Evolutionary conservation across 2,888 invertebrate genomes (phyloP), one percentile per base, ranked within the genome.

Genomic region (Dilophus febrilis): DNA sequence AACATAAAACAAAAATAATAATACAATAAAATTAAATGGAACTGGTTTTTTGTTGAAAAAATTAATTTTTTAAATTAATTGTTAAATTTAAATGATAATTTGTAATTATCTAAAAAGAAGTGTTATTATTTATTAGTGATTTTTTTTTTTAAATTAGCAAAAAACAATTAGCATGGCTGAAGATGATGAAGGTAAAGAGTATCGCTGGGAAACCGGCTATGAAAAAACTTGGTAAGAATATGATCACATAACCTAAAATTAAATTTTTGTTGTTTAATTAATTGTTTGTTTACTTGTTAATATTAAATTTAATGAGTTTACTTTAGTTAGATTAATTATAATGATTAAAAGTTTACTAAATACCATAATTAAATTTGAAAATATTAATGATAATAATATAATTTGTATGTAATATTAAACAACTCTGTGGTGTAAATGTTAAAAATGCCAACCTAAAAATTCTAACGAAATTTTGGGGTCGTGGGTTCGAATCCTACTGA

Each of bases 181-280:
- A 44, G 86, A 85, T 44, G 84, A 82, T 35, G 84, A 87, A 58
- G 71, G 75, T 19, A 87, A 86, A 53, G 90, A 88, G 58, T 91
- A 91, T 57, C 75, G 90, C 40, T 91, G 91, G 91, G 90, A 91
- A 61, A 87, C 87, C 38, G 91, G 90, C 50, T 91, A 91, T 59
- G 91, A 91, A 57, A 90, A 88, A 64, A 90, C 90, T 56, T 90
- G 90, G 88, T 84, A 65, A 65, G 56, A 52, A 44, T 28, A 41
- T 16, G n/a, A 35, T 22, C 37, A 44, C 28, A 22, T 43, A 27
- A 19, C 11, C 11, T 22, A 22, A 22, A 16, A 19, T 18, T 35
- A n/a, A n/a, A n/a, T n/a, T n/a, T n/a, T n/a, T n/a, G n/a, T n/a
- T n/a, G n/a, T n/a, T 37, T 29, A 17, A 37, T 27, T 41, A 32